Percentiles rank a stretch among this genome's conserved stretches.
Conservation (phyloP, 2,113 vertebrate species). For the Vidua chalybeata region DNA sequence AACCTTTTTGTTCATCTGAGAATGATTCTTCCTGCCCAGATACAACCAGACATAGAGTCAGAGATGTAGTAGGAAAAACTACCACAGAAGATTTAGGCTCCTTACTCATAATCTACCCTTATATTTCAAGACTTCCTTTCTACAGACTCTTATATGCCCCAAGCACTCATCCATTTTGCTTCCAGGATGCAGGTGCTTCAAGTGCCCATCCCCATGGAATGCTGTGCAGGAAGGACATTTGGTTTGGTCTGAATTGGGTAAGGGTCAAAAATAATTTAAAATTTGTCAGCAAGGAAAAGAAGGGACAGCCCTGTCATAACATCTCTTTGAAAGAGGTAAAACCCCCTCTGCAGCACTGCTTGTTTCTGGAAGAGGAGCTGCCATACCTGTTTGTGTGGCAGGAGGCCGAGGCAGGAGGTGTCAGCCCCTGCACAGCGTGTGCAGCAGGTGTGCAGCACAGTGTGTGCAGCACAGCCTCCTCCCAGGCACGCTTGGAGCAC, state of each 20-base stretch:
- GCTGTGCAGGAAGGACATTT: neutral
- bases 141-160: neutral
- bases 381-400: neutral
- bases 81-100: neutral
- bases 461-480: neutral
- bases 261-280: neutral
- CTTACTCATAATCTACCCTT: neutral
- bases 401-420: neutral
- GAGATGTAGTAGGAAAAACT: neutral
- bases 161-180: neutral
- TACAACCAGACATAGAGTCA: neutral
- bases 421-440: neutral
- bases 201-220: neutral
- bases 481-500: neutral
- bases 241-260: neutral
- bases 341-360: neutral
- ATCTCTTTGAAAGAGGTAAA: neutral
- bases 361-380: neutral
- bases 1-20: neutral
- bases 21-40: neutral
- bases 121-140: neutral
- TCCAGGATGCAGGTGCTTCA: neutral
- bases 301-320: neutral
- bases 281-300: neutral
- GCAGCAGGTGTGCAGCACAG: neutral